A percentile compares a stretch with the other conserved stretches of the same genome.
Conservation (phyloP, 2,888 invertebrate species). For the Agelastica alni region DNA sequence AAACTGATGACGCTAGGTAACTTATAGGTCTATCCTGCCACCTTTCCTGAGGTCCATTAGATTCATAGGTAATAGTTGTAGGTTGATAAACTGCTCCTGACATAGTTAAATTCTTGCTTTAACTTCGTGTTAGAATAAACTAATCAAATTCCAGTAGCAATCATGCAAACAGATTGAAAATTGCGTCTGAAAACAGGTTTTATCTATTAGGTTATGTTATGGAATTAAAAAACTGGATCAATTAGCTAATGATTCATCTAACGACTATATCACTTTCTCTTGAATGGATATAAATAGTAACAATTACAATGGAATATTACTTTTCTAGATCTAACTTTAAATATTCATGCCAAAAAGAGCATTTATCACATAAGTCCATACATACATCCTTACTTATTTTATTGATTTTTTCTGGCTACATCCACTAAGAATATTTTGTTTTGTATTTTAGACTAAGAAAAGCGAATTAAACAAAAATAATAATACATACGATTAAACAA, state of each 20-base stretch:
- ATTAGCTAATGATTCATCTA: conserved; percentile 1
- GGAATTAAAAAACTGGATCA: conserved; percentile 8
- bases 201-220: conserved; percentile 25
- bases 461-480: not conserved
- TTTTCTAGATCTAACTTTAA: too few species aligned
- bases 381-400: too few species aligned
- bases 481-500: not conserved
- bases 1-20: conserved; percentile 57
- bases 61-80: conserved; percentile 76
- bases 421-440: too few species aligned
- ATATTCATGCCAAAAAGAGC: too few species aligned
- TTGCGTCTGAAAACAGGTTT: conserved; percentile 12
- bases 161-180: conserved; percentile 5
- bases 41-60: conserved; percentile 51
- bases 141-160: not conserved
- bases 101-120: conserved; percentile 42
- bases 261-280: not conserved
- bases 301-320: too few species aligned
- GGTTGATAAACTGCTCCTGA: conserved; percentile 74
- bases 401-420: too few species aligned
- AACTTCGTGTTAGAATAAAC: not conserved
- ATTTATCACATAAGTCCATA: too few species aligned
- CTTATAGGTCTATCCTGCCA: conserved; percentile 55
- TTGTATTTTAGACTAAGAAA: too few species aligned
- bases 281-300: too few species aligned